Conservation (phyloP, 1,140 invertebrate species). For the Drosophila guanche region DNA sequence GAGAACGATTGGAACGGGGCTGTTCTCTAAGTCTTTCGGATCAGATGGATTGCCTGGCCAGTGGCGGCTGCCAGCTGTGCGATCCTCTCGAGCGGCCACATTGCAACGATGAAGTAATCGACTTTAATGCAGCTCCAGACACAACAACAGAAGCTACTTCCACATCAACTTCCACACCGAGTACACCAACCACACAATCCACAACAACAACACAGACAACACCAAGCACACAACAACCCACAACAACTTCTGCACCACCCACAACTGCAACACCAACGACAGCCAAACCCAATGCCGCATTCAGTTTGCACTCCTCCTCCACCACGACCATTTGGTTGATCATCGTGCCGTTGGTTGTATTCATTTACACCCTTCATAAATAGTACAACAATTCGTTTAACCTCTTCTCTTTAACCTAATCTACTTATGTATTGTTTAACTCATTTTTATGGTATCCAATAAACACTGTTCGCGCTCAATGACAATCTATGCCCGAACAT, state of each 20-base stretch:
- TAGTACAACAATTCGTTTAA: slow-evolving; percentile 20
- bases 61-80: slow-evolving; percentile 58
- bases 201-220: slow-evolving; percentile 13
- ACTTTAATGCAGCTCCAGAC: not conserved
- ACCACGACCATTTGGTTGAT: slow-evolving; percentile 27
- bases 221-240: not conserved
- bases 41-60: slow-evolving; percentile 49
- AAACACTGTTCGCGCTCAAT: slow-evolving; percentile 22
- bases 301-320: slow-evolving; percentile 24
- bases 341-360: slow-evolving; percentile 43
- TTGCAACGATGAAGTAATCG: slow-evolving; percentile 55
- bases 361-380: slow-evolving; percentile 51
- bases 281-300: slow-evolving; percentile 41
- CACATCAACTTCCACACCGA: slow-evolving; percentile 1
- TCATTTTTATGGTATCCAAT: slow-evolving; percentile 49
- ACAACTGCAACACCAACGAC: slow-evolving; percentile 36
- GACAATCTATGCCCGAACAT: slow-evolving; percentile 9
- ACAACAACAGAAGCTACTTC: slow-evolving; percentile 17
- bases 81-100: slow-evolving; percentile 47
- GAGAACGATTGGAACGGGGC: slow-evolving; percentile 49
- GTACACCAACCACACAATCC: slow-evolving; percentile 4
- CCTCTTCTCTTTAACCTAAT: slow-evolving; percentile 47
- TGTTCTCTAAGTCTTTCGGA: slow-evolving; percentile 49
- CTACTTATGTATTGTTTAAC: slow-evolving; percentile 39
- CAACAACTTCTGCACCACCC: no score